These are phyloP conservation scores for Brachyptera putata DNA, from an alignment of 2,888 invertebrate species.

Conservation along the genomic window DNA sequence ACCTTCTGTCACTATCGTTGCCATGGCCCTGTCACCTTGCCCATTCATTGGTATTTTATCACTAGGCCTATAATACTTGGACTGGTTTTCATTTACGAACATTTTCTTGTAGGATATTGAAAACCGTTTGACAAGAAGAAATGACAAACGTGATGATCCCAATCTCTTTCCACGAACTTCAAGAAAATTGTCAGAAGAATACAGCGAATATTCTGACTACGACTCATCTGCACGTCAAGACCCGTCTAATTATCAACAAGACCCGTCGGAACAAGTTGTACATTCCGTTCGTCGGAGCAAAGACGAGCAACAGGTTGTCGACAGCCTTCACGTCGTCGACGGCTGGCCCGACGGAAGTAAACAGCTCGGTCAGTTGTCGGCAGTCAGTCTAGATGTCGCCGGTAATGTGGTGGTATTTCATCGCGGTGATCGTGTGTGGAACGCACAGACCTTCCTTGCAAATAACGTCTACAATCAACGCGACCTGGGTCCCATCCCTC, in stretches of 20 bases:
- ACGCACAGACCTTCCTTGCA: slow-evolving; percentile 53
- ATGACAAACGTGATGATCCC: not conserved
- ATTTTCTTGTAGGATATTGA: too few relatives aligned
- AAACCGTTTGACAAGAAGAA: too few relatives aligned
- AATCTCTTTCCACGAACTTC: not conserved
- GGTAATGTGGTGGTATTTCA: slow-evolving; percentile 80
- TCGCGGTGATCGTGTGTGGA: slow-evolving; percentile 66
- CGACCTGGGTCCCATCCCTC: slow-evolving; percentile 56
- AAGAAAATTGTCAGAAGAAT: too few relatives aligned
- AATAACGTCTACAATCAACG: slow-evolving; percentile 54
- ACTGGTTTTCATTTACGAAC: too few relatives aligned
- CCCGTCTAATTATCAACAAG: not conserved
- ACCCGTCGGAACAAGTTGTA: not conserved
- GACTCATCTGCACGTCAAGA: not conserved
- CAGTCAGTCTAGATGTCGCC: slow-evolving; percentile 68
- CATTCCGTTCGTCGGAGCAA: not conserved
- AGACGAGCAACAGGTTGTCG: not conserved
- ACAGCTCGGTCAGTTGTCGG: slow-evolving; percentile 73
- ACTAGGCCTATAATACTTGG: too few relatives aligned
- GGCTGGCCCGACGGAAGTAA: slow-evolving; percentile 52
- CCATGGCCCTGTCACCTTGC: too few relatives aligned
- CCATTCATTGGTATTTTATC: too few relatives aligned
- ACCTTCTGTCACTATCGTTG: too few relatives aligned
- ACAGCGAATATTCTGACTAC: slow-evolving; percentile 4
- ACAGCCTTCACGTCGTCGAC: not conserved